A percentile compares a stretch with the other conserved stretches of the same genome.
Conservation (phyloP, 2,113 vertebrate genomes). For the Carettochelys insculpta region DNA sequence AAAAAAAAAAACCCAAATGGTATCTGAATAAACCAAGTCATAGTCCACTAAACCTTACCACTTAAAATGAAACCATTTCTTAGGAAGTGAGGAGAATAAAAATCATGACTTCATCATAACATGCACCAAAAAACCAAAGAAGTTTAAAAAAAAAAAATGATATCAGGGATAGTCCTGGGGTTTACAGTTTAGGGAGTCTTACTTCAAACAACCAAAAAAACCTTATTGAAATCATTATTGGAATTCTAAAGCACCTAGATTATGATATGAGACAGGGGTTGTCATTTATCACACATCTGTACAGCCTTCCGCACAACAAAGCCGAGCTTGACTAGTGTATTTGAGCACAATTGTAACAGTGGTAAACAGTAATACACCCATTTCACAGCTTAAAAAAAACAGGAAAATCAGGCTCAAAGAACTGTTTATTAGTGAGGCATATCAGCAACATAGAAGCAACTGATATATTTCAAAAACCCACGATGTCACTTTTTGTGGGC, state of each 20-base stretch:
- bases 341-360: not conserved
- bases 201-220: not conserved
- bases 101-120: not conserved
- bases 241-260: not conserved
- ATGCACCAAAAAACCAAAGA: too few relatives aligned
- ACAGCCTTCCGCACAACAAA: not conserved
- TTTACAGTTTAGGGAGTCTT: not conserved
- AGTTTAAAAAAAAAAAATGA: not conserved
- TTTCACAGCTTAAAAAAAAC: not conserved
- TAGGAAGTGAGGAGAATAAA: not conserved
- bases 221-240: not conserved
- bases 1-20: not conserved
- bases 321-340: not conserved
- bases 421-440: not conserved
- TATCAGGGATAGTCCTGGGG: not conserved
- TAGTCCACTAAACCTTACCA: not conserved
- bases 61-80: not conserved
- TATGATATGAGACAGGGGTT: not conserved
- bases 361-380: not conserved
- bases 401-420: not conserved
- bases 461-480: not conserved
- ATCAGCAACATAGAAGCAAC: not conserved
- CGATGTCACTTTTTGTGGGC: not conserved
- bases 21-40: not conserved
- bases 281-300: not conserved